phyloP scores from a whole-genome alignment of 2,113 vertebrate genomes.

The Amphiprion percula region DNA sequence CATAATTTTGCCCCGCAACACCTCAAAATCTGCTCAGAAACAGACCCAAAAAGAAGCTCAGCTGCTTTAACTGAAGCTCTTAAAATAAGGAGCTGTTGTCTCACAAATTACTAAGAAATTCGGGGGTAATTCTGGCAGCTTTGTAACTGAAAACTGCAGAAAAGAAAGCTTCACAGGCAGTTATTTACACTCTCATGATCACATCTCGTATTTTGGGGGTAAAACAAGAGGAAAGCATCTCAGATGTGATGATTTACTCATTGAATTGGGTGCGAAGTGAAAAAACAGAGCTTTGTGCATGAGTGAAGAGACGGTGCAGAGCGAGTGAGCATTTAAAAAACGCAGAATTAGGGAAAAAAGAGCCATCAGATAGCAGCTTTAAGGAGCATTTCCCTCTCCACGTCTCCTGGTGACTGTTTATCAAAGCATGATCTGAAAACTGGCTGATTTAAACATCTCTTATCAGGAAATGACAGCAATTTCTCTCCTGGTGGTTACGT shows the following conservation, averaged over 20 bases:
- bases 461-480: slow-evolving; percentile 74
- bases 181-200: not conserved
- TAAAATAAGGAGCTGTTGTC: not conserved
- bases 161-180: slow-evolving; percentile 18
- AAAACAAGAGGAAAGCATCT: slow-evolving; percentile 57
- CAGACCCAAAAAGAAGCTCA: too few species aligned
- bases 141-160: not conserved
- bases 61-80: too few species aligned
- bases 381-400: slow-evolving; percentile 30
- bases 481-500: slow-evolving; percentile 70
- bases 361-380: slow-evolving; percentile 36
- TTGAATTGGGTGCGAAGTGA: slow-evolving; percentile 42
- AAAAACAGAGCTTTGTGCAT: slow-evolving; percentile 40
- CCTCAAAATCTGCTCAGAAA: too few species aligned
- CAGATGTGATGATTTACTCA: slow-evolving; percentile 53
- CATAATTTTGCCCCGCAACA: too few species aligned
- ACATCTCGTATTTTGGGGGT: slow-evolving; percentile 5
- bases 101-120: not conserved
- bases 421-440: slow-evolving; percentile 59
- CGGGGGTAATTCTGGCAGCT: not conserved
- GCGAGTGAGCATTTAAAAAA: slow-evolving; percentile 30
- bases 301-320: slow-evolving; percentile 58
- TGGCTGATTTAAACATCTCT: slow-evolving; percentile 56
- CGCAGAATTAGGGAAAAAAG: slow-evolving; percentile 20
- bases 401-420: slow-evolving; percentile 58